Conservation (phyloP, 2,797 vertebrate species). For the Crocidura indochinensis region DNA sequence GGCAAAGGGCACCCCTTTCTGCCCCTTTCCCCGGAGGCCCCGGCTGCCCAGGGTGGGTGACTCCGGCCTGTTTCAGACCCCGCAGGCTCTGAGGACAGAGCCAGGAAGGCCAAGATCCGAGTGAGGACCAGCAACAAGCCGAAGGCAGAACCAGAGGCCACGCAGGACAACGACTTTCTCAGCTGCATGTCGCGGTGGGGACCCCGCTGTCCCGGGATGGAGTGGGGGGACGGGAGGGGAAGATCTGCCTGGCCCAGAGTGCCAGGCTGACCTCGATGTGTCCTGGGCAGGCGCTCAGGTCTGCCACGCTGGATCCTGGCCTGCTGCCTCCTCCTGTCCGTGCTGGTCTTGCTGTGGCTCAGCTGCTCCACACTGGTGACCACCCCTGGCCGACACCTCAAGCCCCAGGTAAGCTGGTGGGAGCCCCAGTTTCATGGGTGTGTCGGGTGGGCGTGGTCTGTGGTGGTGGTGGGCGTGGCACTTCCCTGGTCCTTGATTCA, state of each 20-base stretch:
- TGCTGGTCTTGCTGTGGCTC: slow-evolving; percentile 98
- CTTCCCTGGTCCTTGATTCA: neutral
- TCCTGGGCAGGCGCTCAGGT: slow-evolving; percentile 94
- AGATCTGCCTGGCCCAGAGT: neutral
- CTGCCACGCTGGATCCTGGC: slow-evolving; percentile 98
- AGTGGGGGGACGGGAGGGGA: neutral
- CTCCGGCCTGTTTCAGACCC: rapidly evolving
- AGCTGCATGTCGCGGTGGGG: slow-evolving; percentile 98
- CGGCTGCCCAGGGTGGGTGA: neutral
- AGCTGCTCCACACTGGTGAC: slow-evolving; percentile 98
- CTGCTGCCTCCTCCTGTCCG: slow-evolving; percentile 96
- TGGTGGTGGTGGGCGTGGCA: neutral
- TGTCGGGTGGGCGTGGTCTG: slow-evolving; percentile 90
- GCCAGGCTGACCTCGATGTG: neutral
- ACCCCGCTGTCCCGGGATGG: neutral
- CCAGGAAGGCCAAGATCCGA: slow-evolving; percentile 90
- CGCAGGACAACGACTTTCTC: slow-evolving; percentile 96
- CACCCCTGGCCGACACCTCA: slow-evolving; percentile 96
- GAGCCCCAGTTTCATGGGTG: slow-evolving; percentile 66
- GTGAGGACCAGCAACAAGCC: slow-evolving; percentile 89
- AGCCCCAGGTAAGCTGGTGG: slow-evolving; percentile 91
- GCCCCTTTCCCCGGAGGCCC: too few relatives aligned
- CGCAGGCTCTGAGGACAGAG: slow-evolving; percentile 83
- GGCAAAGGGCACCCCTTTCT: too few relatives aligned
- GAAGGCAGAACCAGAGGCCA: slow-evolving; percentile 87